Base-by-base conservation (phyloP, 2,888 invertebrate species). In the Melanostoma scalare region DNA sequence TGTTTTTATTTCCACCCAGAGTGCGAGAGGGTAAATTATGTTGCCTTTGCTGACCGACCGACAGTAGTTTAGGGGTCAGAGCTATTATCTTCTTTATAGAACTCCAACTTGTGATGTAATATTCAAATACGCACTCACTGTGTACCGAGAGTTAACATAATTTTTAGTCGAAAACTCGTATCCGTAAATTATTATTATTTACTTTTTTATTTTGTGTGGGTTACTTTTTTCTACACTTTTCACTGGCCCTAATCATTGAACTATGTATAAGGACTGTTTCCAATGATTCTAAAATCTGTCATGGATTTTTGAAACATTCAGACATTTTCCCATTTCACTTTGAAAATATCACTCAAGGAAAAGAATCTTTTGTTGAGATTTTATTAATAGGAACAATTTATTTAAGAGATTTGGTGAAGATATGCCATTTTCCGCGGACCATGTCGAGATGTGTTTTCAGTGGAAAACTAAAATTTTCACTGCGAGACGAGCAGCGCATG, bases 401-500 rank as follows among this genome's bases (percentile, higher is more conserved):
- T n/a, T 63, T 38, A 31, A 75, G n/a, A 38, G 48, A 63, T 36
- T 71, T 67, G 42, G 58, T 36, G 10, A 71, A 67, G 71, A 52
- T 61, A 61, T 55, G 44, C 53, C 33, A 69, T 75, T 84, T 84
- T 79, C 67, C 67, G 74, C 79, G 67, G 38, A 84, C 71, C 69
- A 79, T 84, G 74, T 75, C 79, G 74, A 69, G 79, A 84, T 78
- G 79, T 85, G 82, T 67, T 77, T 78, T 85, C 79, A 67, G 61
- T 80, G 58, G 80, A 74, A 73, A 80, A 52, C 71, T 82, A 73
- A 80, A 86, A 85, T 65, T 85, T 86, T 86, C 86, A 60, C 72
- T 63, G 53, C n/a, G 10, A 20, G 20, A 38, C 3, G 8, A 38
- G 65, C 72, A 86, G 89, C 89, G 89, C 89, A 89, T 87, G 90